Base-by-base conservation (phyloP, 2,888 invertebrate genomes). In the Drosophila mimetica region DNA sequence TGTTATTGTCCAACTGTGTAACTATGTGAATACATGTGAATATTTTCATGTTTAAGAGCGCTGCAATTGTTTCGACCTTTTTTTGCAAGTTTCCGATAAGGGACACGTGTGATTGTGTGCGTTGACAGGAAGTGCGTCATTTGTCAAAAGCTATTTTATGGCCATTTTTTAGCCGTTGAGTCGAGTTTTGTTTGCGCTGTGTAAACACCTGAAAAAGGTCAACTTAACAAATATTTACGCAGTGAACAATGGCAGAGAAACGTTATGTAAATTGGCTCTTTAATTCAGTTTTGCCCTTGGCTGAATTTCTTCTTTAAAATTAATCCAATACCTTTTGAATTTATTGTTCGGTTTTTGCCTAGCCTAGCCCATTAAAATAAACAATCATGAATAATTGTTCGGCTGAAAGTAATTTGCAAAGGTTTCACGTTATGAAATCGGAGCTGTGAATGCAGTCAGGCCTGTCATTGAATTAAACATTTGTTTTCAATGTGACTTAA, bases 61-160 rank as follows among this genome's bases (percentile, higher is more conserved):
- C 47, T 51, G 20, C 42, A 53, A 32, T 48, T 53, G 37, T 65
- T 53, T 51, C 36, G 30, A 44, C 34, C 65, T 60, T 53, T 58
- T 64, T 47, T 37, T 16, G 18, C 22, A 22, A 52, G 22, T 36
- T 63, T 44, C 55, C 60, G 20, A 53, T 42, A 53, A 46, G 14
- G 46, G 60, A 30, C 18, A 46, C 65, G 8, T 46, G 32, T 28
- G 32, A 52, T 30, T 70, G n/a, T 64, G 60, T 54, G 9, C 58
- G 57, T 55, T 65, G 67, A 71, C 66, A 75, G 84, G 77, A 86
- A 77, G 52, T 53, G 22, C 53, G 71, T 60, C 69, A 79, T 83
- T 86, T 81, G 86, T 86, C 81, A 79, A 47, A 72, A 34, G 72
- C 32, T 60, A 60, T 46, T 65, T 65, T 65, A 66, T 66, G 67